Evolutionary conservation across 2,113 vertebrate genomes (phyloP).

Genomic region (Lophius piscatorius): DNA sequence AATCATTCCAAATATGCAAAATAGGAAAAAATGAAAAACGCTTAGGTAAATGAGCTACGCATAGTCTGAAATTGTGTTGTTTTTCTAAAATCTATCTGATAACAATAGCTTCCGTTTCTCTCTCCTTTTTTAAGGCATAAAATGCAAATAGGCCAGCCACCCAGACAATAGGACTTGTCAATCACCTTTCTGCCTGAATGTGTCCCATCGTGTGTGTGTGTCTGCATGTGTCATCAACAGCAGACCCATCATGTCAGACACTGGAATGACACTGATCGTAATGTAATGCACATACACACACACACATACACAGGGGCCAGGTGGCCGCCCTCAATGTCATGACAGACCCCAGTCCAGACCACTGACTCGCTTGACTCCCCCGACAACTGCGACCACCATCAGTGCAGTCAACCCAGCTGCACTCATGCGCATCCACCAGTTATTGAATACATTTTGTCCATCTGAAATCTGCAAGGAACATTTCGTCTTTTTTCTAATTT

Average conservation of each 20-base stretch:
- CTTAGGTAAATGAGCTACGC: not conserved
- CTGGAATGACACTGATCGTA: conserved; percentile 54
- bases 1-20: not conserved
- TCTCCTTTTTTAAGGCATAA: conserved; percentile 9
- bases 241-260: conserved; percentile 61
- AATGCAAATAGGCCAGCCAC: conserved; percentile 23
- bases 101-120: conserved; percentile 7
- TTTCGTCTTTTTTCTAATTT: conserved; percentile 14
- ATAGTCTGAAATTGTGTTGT: not conserved
- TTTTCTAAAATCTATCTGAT: not conserved
- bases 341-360: conserved; percentile 56
- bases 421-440: conserved; percentile 56
- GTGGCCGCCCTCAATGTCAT: conserved; percentile 53
- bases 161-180: conserved; percentile 59
- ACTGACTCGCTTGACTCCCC: conserved; percentile 43
- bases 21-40: not conserved
- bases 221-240: conserved; percentile 47
- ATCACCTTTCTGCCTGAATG: conserved; percentile 47
- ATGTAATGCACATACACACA: conserved; percentile 14
- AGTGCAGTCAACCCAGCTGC: conserved; percentile 42
- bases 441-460: conserved; percentile 47
- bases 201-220: conserved; percentile 27
- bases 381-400: conserved; percentile 56
- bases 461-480: conserved; percentile 33
- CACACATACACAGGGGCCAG: conserved; percentile 26